These are phyloP conservation scores for Aspiorhynchus laticeps DNA, from an alignment of 2,113 vertebrate genomes.

Conservation along the genomic window DNA sequence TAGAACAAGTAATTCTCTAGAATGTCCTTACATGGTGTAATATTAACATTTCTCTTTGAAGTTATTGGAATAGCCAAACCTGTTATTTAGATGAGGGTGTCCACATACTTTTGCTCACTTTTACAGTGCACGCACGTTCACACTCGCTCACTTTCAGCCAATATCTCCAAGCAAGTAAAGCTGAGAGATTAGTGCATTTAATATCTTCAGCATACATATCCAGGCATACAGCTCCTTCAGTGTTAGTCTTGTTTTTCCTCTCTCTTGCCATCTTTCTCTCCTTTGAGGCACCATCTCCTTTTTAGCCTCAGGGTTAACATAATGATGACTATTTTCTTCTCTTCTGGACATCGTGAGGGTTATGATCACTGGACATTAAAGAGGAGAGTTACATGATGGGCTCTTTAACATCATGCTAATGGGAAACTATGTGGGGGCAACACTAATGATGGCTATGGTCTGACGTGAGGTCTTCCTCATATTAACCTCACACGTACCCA, in stretches of 20 bases:
- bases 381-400: neutral
- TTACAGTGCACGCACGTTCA: neutral
- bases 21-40: neutral
- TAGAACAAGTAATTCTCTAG: neutral
- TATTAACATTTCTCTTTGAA: neutral
- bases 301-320: slow-evolving; percentile 50
- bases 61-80: neutral
- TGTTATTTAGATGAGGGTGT: neutral
- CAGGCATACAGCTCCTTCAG: neutral
- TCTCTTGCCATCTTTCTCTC: neutral
- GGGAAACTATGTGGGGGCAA: neutral
- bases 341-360: slow-evolving; percentile 20
- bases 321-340: slow-evolving; percentile 50
- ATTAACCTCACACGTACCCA: slow-evolving; percentile 10
- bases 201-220: slow-evolving; percentile 2
- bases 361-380: slow-evolving; percentile 29
- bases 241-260: slow-evolving; percentile 24
- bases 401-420: slow-evolving; percentile 1
- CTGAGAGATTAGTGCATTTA: slow-evolving; percentile 7
- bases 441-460: neutral
- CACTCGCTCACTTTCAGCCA: neutral
- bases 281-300: slow-evolving; percentile 30
- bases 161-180: slow-evolving; percentile 17
- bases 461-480: slow-evolving; percentile 16
- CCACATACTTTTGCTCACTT: neutral